Percentiles rank a stretch among this genome's conserved stretches.
Conservation (phyloP, 2,113 vertebrate genomes). For the Elaphurus davidianus region DNA sequence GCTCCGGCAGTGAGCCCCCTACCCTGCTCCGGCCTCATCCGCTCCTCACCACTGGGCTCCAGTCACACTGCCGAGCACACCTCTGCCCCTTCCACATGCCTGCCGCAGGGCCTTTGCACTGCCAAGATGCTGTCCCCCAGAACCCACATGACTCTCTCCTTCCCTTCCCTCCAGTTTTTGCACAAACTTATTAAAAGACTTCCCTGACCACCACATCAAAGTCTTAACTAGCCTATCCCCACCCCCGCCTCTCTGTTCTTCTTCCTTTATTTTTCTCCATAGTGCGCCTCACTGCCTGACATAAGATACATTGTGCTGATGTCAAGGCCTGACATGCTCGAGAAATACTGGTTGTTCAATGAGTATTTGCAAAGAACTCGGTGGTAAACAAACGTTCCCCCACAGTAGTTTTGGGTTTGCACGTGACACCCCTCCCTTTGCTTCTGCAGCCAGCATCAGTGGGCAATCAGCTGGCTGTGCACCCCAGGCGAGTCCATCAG, state of each 20-base stretch:
- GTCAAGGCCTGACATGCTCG: neutral
- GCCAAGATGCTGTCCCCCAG: rapidly evolving
- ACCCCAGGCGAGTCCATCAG: rapidly evolving
- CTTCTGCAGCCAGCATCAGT: neutral
- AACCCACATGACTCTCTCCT: neutral
- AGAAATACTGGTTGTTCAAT: neutral
- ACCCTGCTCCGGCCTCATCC: neutral
- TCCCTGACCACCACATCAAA: neutral
- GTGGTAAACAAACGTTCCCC: too few species aligned
- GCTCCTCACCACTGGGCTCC: neutral
- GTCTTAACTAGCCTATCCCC: too few species aligned
- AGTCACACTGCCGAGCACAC: rapidly evolving
- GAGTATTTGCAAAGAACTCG: neutral
- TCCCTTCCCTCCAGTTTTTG: neutral
- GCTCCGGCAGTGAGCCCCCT: rapidly evolving
- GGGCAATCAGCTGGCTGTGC: neutral
- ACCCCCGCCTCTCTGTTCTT: rapidly evolving
- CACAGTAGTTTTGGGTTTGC: rapidly evolving
- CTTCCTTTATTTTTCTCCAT: neutral
- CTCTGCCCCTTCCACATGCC: neutral
- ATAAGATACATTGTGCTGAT: rapidly evolving
- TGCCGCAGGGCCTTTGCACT: neutral
- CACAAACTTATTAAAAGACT: neutral
- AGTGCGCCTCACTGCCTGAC: rapidly evolving
- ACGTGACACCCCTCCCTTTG: rapidly evolving